Conservation (phyloP, 1,140 invertebrate species). For the Bombus affinis region DNA sequence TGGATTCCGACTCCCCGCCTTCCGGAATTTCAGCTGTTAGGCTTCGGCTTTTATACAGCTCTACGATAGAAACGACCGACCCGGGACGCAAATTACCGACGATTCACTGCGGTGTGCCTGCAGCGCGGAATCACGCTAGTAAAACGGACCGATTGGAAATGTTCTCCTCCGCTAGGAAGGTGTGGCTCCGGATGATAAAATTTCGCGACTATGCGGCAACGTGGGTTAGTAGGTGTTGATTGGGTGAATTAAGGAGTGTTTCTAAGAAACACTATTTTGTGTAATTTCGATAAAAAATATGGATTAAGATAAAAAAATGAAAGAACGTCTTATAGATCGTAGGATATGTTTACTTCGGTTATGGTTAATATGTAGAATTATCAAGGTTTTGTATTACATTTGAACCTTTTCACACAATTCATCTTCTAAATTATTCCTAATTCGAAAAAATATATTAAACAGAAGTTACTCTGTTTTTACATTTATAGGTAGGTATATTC, state of each 20-base stretch:
- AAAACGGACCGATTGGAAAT: slow-evolving; percentile 14
- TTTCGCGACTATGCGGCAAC: background rate
- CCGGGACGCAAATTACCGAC: slow-evolving; percentile 29
- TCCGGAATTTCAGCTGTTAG: slow-evolving; percentile 60
- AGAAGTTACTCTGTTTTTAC: background rate
- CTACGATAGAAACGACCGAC: slow-evolving; percentile 26
- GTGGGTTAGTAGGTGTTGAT: background rate
- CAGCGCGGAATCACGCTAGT: background rate
- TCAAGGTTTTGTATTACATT: too few relatives aligned
- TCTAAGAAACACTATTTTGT: background rate
- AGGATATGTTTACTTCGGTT: too few relatives aligned
- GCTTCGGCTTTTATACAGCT: slow-evolving; percentile 2
- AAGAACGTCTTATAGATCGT: too few relatives aligned
- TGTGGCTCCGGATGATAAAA: background rate
- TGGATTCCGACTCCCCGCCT: slow-evolving; percentile 36
- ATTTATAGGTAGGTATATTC: background rate
- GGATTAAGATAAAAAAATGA: too few relatives aligned
- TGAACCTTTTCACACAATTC: background rate
- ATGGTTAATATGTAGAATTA: too few relatives aligned
- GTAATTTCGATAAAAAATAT: background rate
- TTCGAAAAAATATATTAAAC: background rate
- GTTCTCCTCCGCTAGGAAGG: background rate
- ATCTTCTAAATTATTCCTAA: background rate
- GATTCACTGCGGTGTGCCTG: background rate
- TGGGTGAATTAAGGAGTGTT: background rate